Evolutionary conservation across 2,113 vertebrate species (phyloP).

Genomic region (Tympanuchus pallidicinctus): DNA sequence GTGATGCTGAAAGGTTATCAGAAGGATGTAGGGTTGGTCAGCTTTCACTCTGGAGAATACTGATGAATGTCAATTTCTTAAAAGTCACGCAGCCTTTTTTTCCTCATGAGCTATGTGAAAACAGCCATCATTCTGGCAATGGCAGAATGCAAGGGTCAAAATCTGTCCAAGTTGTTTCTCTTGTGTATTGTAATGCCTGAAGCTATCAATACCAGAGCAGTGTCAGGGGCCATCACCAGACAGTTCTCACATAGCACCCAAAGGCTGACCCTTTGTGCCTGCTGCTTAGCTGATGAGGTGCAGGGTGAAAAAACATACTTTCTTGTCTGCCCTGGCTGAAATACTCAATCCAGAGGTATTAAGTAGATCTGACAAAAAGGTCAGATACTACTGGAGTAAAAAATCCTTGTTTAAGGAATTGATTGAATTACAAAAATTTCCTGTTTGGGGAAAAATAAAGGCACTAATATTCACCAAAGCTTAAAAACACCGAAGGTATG

Average conservation of each 20-base stretch:
- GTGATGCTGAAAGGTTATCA: neutral
- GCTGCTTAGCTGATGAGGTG: rapidly evolving
- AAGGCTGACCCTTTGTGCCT: neutral
- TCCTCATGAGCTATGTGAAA: neutral
- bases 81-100: neutral
- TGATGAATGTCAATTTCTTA: neutral
- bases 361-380: neutral
- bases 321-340: neutral
- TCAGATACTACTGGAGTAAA: neutral
- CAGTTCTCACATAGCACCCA: neutral
- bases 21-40: neutral
- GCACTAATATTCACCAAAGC: neutral
- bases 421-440: neutral
- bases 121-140: neutral
- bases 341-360: neutral
- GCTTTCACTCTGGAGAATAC: neutral
- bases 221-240: neutral
- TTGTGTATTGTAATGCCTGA: neutral
- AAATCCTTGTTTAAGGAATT: neutral
- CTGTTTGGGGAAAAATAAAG: neutral
- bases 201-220: neutral
- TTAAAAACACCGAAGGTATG: neutral
- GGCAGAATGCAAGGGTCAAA: rapidly evolving
- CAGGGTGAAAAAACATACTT: neutral
- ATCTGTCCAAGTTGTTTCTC: neutral